Percentiles rank a stretch among this genome's conserved stretches.
Conservation (phyloP, 2,113 vertebrate genomes). For the Candoia aspera region DNA sequence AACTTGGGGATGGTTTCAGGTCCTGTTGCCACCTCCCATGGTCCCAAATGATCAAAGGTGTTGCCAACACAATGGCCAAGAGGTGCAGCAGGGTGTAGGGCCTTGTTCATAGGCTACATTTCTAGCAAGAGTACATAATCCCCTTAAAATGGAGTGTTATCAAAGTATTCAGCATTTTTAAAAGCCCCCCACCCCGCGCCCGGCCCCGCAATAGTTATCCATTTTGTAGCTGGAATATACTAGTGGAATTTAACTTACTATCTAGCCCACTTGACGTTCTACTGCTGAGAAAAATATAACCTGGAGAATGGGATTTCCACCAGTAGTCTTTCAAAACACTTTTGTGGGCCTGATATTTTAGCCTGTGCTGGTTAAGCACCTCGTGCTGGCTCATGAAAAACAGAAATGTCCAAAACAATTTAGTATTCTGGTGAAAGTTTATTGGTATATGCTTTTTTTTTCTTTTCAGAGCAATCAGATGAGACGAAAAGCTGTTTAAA, state of each 20-base stretch:
- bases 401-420: neutral
- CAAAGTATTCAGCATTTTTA: neutral
- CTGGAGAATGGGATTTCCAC: neutral
- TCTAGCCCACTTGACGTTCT: neutral
- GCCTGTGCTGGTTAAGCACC: neutral
- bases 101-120: neutral
- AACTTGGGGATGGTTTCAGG: neutral
- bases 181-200: no score
- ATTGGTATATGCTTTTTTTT: slow-evolving; percentile 27
- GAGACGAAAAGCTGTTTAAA: slow-evolving; percentile 15
- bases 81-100: neutral
- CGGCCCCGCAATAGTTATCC: neutral
- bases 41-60: neutral
- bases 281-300: neutral
- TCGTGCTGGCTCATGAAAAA: neutral
- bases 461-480: slow-evolving; percentile 8
- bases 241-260: neutral
- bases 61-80: neutral
- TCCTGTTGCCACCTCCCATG: neutral
- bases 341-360: no score
- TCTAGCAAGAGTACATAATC: neutral
- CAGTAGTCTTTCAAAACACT: neutral
- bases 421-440: slow-evolving; percentile 35
- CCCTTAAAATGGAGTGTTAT: neutral
- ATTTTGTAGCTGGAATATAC: neutral